Conservation (phyloP, 2,888 invertebrate species). For the Drosophila kambysellisi region DNA sequence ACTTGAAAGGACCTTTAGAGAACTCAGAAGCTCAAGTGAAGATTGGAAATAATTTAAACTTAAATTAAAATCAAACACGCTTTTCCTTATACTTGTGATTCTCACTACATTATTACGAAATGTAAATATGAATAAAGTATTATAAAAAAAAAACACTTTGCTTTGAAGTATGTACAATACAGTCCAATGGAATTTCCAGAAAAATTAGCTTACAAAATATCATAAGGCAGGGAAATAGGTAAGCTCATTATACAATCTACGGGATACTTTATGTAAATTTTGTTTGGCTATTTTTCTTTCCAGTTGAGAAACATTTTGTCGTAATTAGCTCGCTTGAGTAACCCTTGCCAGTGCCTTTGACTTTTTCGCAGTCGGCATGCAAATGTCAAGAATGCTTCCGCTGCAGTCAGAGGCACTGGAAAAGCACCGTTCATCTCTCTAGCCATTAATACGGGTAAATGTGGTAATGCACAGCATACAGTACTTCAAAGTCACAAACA, state of each 20-base stretch:
- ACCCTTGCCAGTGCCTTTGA: conserved; percentile 51
- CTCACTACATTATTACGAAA: not conserved
- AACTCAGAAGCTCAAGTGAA: not conserved
- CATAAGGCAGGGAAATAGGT: not conserved
- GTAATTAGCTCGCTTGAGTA: conserved; percentile 57
- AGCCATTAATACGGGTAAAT: conserved; percentile 1
- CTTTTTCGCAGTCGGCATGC: conserved; percentile 50
- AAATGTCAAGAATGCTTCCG: conserved; percentile 51
- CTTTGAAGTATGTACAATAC: not conserved
- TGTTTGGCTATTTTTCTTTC: conserved; percentile 17
- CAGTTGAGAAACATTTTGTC: conserved; percentile 29
- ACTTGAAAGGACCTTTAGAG: not conserved
- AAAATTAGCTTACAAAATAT: not conserved
- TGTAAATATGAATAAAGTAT: no score
- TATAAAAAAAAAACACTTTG: not conserved
- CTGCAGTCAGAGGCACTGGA: conserved; percentile 17
- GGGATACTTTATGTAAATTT: not conserved
- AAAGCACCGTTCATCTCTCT: not conserved
- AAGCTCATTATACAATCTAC: not conserved
- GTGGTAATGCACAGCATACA: conserved; percentile 41
- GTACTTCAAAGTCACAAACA: conserved; percentile 71
- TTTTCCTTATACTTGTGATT: not conserved
- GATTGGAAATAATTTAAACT: not conserved
- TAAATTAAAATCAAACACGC: not conserved
- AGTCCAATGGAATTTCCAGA: not conserved